phyloP scores from a whole-genome alignment of 2,888 invertebrate species.

The Timandra comae region DNA sequence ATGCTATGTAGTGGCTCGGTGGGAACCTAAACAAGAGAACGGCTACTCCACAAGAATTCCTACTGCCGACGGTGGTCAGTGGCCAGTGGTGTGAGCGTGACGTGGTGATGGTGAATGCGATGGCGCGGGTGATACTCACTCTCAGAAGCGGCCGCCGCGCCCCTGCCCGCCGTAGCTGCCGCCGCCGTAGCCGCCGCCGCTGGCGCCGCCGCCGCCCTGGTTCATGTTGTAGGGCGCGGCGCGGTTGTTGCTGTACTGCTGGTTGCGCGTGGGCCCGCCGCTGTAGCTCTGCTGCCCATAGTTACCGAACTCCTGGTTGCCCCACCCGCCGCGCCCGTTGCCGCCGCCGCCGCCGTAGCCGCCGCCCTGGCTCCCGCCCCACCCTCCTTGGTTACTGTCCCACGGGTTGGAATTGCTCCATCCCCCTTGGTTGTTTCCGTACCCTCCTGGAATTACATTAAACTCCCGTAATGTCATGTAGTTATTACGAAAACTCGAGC shows the following conservation, averaged over 20 bases:
- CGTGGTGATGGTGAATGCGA: slow-evolving; percentile 13
- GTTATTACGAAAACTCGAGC: too few relatives aligned
- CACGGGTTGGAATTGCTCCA: slow-evolving; percentile 71
- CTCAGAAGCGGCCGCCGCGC: slow-evolving; percentile 56
- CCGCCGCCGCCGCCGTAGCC: slow-evolving; percentile 68
- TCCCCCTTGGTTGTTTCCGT: slow-evolving; percentile 77
- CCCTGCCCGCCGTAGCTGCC: slow-evolving; percentile 61
- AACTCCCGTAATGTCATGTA: too few relatives aligned
- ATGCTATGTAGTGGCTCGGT: slow-evolving; percentile 66
- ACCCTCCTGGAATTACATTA: slow-evolving; percentile 60
- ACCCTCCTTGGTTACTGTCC: slow-evolving; percentile 75
- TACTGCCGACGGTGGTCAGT: slow-evolving; percentile 27
- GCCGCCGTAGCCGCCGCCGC: slow-evolving; percentile 54
- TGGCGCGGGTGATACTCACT: slow-evolving; percentile 41
- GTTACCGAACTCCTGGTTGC: slow-evolving; percentile 83
- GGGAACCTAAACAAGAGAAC: slow-evolving; percentile 29
- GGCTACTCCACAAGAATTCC: slow-evolving; percentile 29
- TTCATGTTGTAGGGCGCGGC: slow-evolving; percentile 83
- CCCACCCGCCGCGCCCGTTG: slow-evolving; percentile 70
- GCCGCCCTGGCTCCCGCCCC: slow-evolving; percentile 40
- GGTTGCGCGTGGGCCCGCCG: slow-evolving; percentile 90
- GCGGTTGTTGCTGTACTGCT: slow-evolving; percentile 82
- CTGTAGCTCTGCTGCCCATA: slow-evolving; percentile 90
- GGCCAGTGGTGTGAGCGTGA: slow-evolving; percentile 22
- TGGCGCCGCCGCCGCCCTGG: slow-evolving; percentile 76